Base-by-base conservation (phyloP, 1,140 invertebrate genomes). In the Drosophila teissieri region DNA sequence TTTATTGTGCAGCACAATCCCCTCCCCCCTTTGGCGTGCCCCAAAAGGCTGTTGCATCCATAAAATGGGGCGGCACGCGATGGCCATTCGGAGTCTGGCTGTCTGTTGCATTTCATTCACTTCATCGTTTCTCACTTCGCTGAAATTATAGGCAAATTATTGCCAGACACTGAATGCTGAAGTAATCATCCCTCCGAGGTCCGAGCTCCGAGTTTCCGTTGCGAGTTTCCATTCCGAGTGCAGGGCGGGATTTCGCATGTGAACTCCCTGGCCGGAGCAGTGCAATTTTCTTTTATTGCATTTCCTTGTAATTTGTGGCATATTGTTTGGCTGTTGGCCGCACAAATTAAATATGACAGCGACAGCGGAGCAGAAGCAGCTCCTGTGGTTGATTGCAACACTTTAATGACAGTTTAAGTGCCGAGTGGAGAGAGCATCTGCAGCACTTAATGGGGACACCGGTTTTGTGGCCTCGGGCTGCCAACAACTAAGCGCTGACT, bases 141-240 rank as follows among this genome's bases (percentile, higher is more conserved):
- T 75, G 82, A 76, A 86, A 86, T 83, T 86, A 86, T 88, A 70
- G 86, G 84, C 83, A 86, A 89, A 86, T 86, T 86, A 86, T 86
- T 88, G 80, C 76, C 70, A 65, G 61, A 51, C 52, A 73, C 79
- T 88, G 83, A 86, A 82, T 82, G 79, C 57, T 70, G 64, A 57
- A 86, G 83, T 69, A 88, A 88, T 86, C 83, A 86, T 79, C 57
- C 48, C 58, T 67, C 57, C 64, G 48, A 22, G 46, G 36, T 42
- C 36, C 42, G 37, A 55, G 15, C 53, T 31, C 17, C 37, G 22
- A 24, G 22, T 24, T 4, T 24, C 24, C 24, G 4, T 24, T 0
- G n/a, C n/a, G 22, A 24, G 22, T 24, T 4, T 24, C 24, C 24
- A 4, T 24, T 0, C 24, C 24, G 4, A 4, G 24, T 24, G 24